phyloP scores from a whole-genome alignment of 2,888 invertebrate species.

The Myopa testacea region DNA sequence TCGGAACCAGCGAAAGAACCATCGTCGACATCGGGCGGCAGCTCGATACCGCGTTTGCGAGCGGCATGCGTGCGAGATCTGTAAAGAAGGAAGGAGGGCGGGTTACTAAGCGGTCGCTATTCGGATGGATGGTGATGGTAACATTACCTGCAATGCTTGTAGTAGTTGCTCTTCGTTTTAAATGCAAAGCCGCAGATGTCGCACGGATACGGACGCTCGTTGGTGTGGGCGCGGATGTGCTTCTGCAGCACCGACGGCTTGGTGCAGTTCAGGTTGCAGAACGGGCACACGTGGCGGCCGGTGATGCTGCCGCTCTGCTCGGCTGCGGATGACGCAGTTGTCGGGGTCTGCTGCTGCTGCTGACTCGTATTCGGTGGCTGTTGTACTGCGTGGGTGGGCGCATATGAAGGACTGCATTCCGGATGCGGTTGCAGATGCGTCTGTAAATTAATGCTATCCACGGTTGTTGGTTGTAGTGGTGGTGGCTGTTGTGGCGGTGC shows the following conservation, averaged over 20 bases:
- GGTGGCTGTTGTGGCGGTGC: neutral
- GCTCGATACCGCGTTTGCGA: constrained; percentile 74
- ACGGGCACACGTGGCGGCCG: constrained; percentile 86
- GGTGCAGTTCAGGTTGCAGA: constrained; percentile 89
- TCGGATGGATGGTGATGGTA: constrained; percentile 16
- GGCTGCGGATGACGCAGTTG: constrained; percentile 30
- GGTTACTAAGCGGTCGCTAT: neutral
- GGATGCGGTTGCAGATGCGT: too few species aligned
- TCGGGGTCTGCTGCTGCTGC: constrained; percentile 24
- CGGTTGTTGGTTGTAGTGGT: constrained; percentile 30
- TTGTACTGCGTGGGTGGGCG: neutral
- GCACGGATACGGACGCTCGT: constrained; percentile 92
- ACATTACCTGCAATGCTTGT: constrained; percentile 81
- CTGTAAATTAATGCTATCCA: constrained; percentile 1
- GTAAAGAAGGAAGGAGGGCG: neutral
- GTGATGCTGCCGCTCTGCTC: constrained; percentile 32
- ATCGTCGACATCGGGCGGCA: constrained; percentile 72
- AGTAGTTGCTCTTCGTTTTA: constrained; percentile 93
- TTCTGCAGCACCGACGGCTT: constrained; percentile 94
- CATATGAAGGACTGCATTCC: too few species aligned
- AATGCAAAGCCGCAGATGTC: constrained; percentile 90
- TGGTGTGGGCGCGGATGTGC: constrained; percentile 93
- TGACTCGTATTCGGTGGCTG: constrained; percentile 36
- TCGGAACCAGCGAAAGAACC: constrained; percentile 73
- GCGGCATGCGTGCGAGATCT: constrained; percentile 80